Conservation (phyloP, 1,140 invertebrate species). For the Pinna nobilis region DNA sequence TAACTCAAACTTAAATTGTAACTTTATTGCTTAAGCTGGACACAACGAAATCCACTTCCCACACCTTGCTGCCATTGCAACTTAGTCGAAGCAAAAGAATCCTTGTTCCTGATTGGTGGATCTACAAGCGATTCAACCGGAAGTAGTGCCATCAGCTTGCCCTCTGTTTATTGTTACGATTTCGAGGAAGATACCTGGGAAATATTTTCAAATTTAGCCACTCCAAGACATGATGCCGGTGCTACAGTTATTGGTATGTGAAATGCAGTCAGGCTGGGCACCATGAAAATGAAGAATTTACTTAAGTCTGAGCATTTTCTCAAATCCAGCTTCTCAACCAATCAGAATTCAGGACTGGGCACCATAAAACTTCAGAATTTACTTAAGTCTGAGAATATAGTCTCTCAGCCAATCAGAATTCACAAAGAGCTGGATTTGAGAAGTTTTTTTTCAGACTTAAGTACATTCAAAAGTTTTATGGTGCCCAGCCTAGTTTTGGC, state of each 20-base stretch:
- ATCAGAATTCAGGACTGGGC: too few species aligned
- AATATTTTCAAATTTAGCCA: slow-evolving; percentile 20
- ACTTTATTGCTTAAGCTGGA: slow-evolving; percentile 45
- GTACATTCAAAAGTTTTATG: too few species aligned
- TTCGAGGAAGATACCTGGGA: slow-evolving; percentile 44
- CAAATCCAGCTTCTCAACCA: too few species aligned
- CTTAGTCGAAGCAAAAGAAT: slow-evolving; percentile 25
- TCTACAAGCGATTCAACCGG: slow-evolving; percentile 18
- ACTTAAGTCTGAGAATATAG: too few species aligned
- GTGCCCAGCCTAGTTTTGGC: too few species aligned
- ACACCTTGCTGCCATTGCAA: slow-evolving; percentile 44
- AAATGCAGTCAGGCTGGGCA: neutral
- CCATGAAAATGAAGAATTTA: too few species aligned
- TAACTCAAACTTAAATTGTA: neutral
- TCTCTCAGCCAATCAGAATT: too few species aligned
- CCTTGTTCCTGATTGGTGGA: slow-evolving; percentile 47
- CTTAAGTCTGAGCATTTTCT: too few species aligned
- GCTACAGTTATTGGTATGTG: slow-evolving; percentile 39
- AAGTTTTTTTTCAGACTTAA: too few species aligned
- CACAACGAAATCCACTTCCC: slow-evolving; percentile 32
- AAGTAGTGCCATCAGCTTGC: slow-evolving; percentile 30
- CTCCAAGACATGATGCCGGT: slow-evolving; percentile 47
- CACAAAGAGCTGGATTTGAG: too few species aligned
- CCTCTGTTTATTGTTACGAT: slow-evolving; percentile 39
- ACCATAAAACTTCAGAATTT: too few species aligned